Evolutionary conservation across 2,113 vertebrate species (phyloP).

Genomic region (Plecturocebus donacophilus): DNA sequence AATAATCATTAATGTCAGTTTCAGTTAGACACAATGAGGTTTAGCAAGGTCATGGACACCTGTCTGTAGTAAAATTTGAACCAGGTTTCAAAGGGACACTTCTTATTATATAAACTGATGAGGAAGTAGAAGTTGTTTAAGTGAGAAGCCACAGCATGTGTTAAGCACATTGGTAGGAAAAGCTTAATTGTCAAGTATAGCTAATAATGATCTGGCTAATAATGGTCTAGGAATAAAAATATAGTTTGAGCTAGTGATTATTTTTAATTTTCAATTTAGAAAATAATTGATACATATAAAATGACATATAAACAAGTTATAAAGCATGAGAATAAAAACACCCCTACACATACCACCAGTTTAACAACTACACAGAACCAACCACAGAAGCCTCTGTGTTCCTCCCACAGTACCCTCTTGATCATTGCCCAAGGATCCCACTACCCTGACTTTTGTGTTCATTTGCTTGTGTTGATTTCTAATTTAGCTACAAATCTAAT

Average conservation of each 20-base stretch:
- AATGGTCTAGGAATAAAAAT: background rate
- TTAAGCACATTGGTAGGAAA: background rate
- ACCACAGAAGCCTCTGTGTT: accelerated
- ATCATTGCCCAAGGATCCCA: background rate
- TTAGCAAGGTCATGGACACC: background rate
- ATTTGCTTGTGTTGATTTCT: background rate
- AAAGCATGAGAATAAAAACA: background rate
- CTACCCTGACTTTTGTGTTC: background rate
- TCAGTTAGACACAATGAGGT: background rate
- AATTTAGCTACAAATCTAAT: background rate
- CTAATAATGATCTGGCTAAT: background rate
- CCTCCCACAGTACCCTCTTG: background rate
- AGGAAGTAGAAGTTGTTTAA: background rate
- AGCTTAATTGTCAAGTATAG: background rate
- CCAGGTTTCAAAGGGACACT: background rate
- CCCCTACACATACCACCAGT: background rate
- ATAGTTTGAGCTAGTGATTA: background rate
- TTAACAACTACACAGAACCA: background rate
- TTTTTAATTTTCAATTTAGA: background rate
- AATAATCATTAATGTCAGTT: background rate
- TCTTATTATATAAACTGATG: background rate
- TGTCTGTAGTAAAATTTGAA: background rate
- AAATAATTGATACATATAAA: background rate
- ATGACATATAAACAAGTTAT: background rate
- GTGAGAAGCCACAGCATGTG: background rate